Evolutionary conservation across 2,888 invertebrate species (phyloP), one percentile per base, ranked within the genome.

Genomic region (Noctua janthe): DNA sequence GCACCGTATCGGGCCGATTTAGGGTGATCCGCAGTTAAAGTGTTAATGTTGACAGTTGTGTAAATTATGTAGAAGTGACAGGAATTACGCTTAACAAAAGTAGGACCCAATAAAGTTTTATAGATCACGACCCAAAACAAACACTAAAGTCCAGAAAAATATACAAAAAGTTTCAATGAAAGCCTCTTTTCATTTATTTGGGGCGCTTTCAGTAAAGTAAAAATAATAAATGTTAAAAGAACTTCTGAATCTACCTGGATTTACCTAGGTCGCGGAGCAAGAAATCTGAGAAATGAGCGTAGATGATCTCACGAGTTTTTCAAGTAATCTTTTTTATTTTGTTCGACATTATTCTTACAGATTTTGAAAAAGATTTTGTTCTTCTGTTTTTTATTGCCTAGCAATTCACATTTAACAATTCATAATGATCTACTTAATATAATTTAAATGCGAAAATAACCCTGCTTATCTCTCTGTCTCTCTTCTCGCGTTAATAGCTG

Each of bases 161-260:
- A 3, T 8, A 47, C 49, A 62, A 51, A 64, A 77, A 77, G 20
- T 78, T 77, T 62, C 20, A 77, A 39, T 51, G 62, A 39, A 66
- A 66, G 43, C 17, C 17, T 6, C 17, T 17, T 49, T 62, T 39
- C 6, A 64, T 77, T 54, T 78, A 66, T 78, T 79, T 66, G 20
- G 43, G 54, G 39, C 20, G 15, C 15, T 78, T 78, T 47, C 17
- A 29, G 13, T 20, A 13, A 54, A 49, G 4, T n/a, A 47, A 6
- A 13, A 6, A 64, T n/a, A 66, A 29, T 62, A 78, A 78, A 35
- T 29, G 11, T 39, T 23, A 39, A 62, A 76, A 35, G 35, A 39
- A 59, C 35, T 39, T 74, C 17, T 43, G 23, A 13, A 43, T 15
- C 62, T 35, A 77, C 62, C 49, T 78, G 78, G 77, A 78, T 54